These are phyloP conservation scores for Pomatorhinus ruficollis DNA, from an alignment of 2,113 vertebrate genomes.

Conservation along the genomic window DNA sequence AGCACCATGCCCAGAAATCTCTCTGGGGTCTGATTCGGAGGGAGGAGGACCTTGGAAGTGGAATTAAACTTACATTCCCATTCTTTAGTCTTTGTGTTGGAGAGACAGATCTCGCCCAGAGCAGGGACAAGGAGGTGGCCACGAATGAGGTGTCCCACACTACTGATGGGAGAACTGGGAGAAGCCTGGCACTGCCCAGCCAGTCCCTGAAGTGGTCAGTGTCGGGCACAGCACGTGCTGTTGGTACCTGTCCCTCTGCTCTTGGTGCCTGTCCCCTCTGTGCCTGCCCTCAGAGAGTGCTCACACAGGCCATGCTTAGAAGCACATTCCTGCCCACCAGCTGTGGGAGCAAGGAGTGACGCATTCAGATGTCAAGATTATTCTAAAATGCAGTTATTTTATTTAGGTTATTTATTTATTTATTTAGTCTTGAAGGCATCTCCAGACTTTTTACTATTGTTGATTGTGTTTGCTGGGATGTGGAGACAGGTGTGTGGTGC, in stretches of 20 bases:
- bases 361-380: not conserved
- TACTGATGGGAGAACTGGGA: not conserved
- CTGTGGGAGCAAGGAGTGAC: not conserved
- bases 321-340: not conserved
- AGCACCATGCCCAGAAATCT: not conserved
- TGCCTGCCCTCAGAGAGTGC: not conserved
- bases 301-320: not conserved
- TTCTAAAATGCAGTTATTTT: not conserved
- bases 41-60: not conserved
- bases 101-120: not conserved
- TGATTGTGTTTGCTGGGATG: not conserved
- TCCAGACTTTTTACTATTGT: not conserved
- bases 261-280: not conserved
- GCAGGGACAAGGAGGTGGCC: not conserved
- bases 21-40: not conserved
- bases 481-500: not conserved
- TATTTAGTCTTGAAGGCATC: not conserved
- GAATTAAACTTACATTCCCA: accelerated
- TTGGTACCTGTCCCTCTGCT: not conserved
- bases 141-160: not conserved
- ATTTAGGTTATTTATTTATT: not conserved
- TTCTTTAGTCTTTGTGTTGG: not conserved
- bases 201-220: accelerated
- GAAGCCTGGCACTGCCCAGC: not conserved
- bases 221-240: not conserved